phyloP scores from a whole-genome alignment of 1,140 invertebrate species.

The Argopecten irradians region DNA sequence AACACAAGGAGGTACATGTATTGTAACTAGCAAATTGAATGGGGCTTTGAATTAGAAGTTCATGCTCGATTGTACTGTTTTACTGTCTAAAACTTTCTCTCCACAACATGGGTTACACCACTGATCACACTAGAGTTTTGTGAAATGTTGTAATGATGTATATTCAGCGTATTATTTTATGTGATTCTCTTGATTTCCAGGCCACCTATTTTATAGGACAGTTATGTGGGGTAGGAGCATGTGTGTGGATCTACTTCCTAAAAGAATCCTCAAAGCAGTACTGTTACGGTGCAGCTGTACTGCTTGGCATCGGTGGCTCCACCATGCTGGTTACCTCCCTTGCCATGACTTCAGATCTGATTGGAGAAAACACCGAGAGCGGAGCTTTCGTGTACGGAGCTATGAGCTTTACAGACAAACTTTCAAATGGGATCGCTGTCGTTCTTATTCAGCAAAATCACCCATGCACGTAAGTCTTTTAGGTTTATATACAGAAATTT shows the following conservation, averaged over 20 bases:
- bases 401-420: conserved; percentile 97
- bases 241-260: conserved; percentile 82
- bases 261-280: conserved; percentile 34
- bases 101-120: background rate
- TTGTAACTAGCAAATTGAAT: too few species aligned
- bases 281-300: conserved; percentile 64
- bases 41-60: too few species aligned
- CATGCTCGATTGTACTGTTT: too few species aligned
- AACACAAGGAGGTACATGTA: too few species aligned
- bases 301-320: conserved; percentile 90
- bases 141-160: background rate
- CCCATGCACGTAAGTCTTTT: conserved; percentile 74
- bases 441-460: conserved; percentile 86
- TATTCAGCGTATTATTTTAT: background rate
- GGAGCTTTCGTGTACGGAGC: conserved; percentile 97
- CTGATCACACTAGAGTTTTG: background rate
- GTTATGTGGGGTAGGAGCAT: conserved; percentile 81
- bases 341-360: conserved; percentile 92
- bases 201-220: conserved; percentile 79
- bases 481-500: background rate
- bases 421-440: conserved; percentile 90
- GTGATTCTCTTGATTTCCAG: conserved; percentile 36
- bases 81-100: too few species aligned
- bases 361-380: conserved; percentile 86
- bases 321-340: conserved; percentile 93